Evolutionary conservation across 2,797 vertebrate species (phyloP).

Genomic region (Brachyalestes nurse): DNA sequence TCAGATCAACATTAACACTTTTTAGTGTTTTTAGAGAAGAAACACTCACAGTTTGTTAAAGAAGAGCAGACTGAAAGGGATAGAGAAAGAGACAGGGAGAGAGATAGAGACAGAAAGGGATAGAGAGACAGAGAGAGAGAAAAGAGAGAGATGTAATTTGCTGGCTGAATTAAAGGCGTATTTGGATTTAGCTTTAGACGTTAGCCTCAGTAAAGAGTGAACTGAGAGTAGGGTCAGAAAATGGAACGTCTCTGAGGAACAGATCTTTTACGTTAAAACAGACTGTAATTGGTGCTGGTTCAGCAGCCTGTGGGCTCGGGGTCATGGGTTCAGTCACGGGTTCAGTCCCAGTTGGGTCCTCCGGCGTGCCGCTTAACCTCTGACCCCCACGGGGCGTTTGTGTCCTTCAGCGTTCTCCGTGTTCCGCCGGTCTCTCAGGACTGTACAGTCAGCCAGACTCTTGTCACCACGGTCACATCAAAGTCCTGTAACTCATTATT

Average conservation of each 20-base stretch:
- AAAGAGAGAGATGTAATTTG: slow-evolving; percentile 50
- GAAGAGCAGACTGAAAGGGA: background rate
- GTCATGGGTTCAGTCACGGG: too few species aligned
- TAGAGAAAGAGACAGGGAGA: background rate
- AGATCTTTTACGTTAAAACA: background rate
- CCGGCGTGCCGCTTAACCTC: background rate
- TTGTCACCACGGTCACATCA: too few species aligned
- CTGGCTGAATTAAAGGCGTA: slow-evolving; percentile 47
- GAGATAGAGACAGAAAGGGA: background rate
- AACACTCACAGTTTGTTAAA: slow-evolving; percentile 11
- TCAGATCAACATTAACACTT: too few species aligned
- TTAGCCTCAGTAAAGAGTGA: slow-evolving; percentile 59
- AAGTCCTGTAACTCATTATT: too few species aligned
- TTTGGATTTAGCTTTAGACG: slow-evolving; percentile 57
- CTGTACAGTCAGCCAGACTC: too few species aligned
- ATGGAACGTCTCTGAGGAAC: background rate
- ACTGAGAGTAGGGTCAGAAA: slow-evolving; percentile 19
- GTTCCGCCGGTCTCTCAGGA: too few species aligned
- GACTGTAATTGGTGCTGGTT: background rate
- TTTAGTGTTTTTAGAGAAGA: too few species aligned
- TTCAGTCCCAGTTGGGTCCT: background rate
- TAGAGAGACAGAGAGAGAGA: background rate
- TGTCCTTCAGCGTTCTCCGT: too few species aligned
- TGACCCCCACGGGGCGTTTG: background rate
- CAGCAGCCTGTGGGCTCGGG: background rate